These are phyloP conservation scores for Bombus fervidus DNA, from an alignment of 1,140 invertebrate species.

Conservation along the genomic window DNA sequence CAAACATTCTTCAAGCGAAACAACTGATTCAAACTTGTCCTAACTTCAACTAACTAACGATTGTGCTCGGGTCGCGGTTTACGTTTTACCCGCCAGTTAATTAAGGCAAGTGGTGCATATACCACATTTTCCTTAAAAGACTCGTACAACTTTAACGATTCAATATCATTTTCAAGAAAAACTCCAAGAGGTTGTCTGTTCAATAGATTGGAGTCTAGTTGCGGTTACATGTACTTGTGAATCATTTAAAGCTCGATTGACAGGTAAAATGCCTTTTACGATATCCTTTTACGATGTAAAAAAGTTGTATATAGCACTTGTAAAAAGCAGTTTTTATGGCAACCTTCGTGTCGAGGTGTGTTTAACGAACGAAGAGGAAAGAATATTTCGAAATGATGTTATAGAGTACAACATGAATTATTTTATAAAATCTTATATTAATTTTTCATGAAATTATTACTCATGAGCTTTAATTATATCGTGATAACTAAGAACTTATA, in stretches of 20 bases:
- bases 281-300: neutral
- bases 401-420: neutral
- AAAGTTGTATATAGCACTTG: neutral
- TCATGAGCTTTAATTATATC: too few species aligned
- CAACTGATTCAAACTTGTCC: neutral
- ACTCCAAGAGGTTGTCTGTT: too few species aligned
- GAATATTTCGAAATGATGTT: neutral
- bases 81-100: neutral
- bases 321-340: neutral
- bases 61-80: neutral
- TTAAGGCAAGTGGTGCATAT: neutral
- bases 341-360: neutral
- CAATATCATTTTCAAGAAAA: neutral
- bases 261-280: neutral
- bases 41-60: slow-evolving; percentile 20
- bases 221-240: neutral
- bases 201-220: neutral
- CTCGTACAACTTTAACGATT: slow-evolving; percentile 5
- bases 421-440: neutral
- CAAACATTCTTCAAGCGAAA: slow-evolving; percentile 10
- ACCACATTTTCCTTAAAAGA: neutral
- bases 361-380: neutral
- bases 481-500: too few species aligned
- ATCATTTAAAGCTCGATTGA: neutral
- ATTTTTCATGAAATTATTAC: neutral